Evolutionary conservation across 1,140 invertebrate species (phyloP), one percentile per base, ranked within the genome.

Genomic region (Lepidurus apus): DNA sequence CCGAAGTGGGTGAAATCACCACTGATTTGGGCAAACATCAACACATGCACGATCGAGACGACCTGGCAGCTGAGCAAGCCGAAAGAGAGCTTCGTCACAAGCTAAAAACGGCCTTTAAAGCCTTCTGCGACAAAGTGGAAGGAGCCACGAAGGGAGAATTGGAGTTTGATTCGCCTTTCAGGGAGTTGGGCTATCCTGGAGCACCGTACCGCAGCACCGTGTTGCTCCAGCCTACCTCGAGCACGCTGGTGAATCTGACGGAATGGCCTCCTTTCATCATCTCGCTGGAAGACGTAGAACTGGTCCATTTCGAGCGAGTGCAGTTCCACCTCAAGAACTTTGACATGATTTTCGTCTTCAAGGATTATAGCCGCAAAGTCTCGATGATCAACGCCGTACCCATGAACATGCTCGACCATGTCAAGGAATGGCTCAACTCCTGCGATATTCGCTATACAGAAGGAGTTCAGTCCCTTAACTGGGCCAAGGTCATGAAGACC

Each of bases 401-500:
- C 0, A 99, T 98, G 96, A 95, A 95, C 83, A 93, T 98, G 91
- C 87, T 99, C 82, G 98, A 99, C 87, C 95, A 98, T 87, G 96
- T 99, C 6, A 99, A 99, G 86, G 97, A 99, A 86, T 99, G 97
- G 97, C 87, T 99, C 0, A 98, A 98, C 84, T 97, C 95, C 1
- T 98, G 96, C 85, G 97, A 99, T 83, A 98, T 98, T 81, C 90
- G 94, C 45, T 99, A 99, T 84, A 96, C 96, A 0, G 98, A 99
- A 86, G 98, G 98, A 83, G 94, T 98, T 74, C 97, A 99, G 84
- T 98, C 95, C 42, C 89, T 99, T 78, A 99, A 99, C 87, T 99
- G 98, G 98, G 91, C 93, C 0, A 99, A 99, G 86, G 98, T 99
- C 82, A 99, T 99, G 98, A 99, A 99, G 86, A 99, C 97, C 0